These are phyloP conservation scores for Drosophila dives DNA, from an alignment of 2,888 invertebrate species.

Conservation along the genomic window DNA sequence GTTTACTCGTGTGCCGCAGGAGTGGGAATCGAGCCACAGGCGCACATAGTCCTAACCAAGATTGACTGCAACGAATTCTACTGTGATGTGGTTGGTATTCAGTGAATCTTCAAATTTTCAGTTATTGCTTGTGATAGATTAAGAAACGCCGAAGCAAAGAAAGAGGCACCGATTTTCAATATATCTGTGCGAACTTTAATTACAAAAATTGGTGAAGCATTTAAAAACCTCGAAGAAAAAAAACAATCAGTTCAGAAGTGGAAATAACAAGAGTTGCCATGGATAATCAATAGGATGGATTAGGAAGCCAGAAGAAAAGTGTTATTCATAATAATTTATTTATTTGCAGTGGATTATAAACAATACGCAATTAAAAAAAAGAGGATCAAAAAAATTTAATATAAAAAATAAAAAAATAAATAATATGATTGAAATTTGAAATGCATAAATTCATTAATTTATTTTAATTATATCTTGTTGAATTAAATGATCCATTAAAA, in stretches of 20 bases:
- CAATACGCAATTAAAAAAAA: background rate
- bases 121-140: background rate
- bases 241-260: background rate
- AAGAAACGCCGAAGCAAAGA: background rate
- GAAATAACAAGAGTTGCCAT: background rate
- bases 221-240: background rate
- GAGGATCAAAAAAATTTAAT: background rate
- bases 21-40: constrained; percentile 51
- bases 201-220: background rate
- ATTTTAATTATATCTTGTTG: background rate
- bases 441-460: background rate
- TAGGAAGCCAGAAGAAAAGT: no score
- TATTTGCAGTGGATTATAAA: no score
- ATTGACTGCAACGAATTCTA: constrained; percentile 82
- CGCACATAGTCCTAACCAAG: constrained; percentile 64
- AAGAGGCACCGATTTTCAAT: background rate
- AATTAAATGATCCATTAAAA: background rate
- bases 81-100: constrained; percentile 81
- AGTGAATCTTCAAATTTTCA: background rate
- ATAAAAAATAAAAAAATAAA: background rate
- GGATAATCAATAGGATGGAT: background rate
- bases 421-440: background rate
- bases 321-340: no score
- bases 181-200: background rate
- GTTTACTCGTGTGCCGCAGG: constrained; percentile 78